Percentiles rank a stretch among this genome's conserved stretches.
Evolutionary conservation across 2,888 invertebrate genomes (phyloP).

Genomic region (Geotrupes spiniger): DNA sequence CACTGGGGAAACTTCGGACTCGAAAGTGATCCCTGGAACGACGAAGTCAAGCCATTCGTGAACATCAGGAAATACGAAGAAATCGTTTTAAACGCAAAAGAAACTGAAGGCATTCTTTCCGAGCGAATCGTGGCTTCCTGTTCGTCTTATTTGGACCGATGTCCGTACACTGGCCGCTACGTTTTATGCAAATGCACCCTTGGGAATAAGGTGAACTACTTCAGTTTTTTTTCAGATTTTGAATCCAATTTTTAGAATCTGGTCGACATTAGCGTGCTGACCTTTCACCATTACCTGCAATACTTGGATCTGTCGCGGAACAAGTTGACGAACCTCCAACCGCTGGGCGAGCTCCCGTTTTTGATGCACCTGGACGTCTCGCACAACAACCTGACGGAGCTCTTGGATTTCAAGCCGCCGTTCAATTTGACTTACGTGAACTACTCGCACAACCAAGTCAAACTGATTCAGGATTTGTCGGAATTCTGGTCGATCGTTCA

Average conservation of each 20-base stretch:
- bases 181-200: slow-evolving; percentile 55
- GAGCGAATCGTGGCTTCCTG: slow-evolving; percentile 55
- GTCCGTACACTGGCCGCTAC: slow-evolving; percentile 55
- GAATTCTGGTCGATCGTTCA: slow-evolving; percentile 62
- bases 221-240: slow-evolving; percentile 38
- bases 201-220: slow-evolving; percentile 11
- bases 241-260: too few relatives aligned
- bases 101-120: slow-evolving; percentile 52
- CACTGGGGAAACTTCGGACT: slow-evolving; percentile 32
- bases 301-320: slow-evolving; percentile 62
- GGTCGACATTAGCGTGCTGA: slow-evolving; percentile 54
- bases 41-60: slow-evolving; percentile 26
- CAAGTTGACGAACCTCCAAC: slow-evolving; percentile 52
- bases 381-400: slow-evolving; percentile 53
- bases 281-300: slow-evolving; percentile 58
- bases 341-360: slow-evolving; percentile 55
- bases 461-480: slow-evolving; percentile 54
- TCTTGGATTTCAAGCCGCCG: slow-evolving; percentile 58
- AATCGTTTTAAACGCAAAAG: slow-evolving; percentile 29
- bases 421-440: slow-evolving; percentile 62
- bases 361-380: slow-evolving; percentile 59
- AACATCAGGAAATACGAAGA: slow-evolving; percentile 28
- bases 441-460: slow-evolving; percentile 58
- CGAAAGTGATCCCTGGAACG: slow-evolving; percentile 31
- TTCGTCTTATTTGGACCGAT: slow-evolving; percentile 55